Base-by-base conservation (phyloP, 2,113 vertebrate species). In the Tiliqua scincoides region DNA sequence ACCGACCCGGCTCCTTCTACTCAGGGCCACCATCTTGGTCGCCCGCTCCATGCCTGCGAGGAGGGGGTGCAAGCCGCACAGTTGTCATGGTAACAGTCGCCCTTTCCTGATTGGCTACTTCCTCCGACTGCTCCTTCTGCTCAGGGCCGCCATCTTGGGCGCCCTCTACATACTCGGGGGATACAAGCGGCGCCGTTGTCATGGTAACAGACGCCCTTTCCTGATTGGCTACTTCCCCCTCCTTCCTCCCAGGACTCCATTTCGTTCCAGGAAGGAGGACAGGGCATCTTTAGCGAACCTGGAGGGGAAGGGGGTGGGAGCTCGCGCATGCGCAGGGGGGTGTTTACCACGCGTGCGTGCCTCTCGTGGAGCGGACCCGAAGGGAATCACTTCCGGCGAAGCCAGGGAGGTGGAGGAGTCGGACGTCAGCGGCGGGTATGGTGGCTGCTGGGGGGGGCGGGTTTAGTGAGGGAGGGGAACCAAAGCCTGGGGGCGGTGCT, bases 341-440 rank as follows among this genome's bases (percentile, higher is more conserved):
- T 57, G 54, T 14, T 2, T 43, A 37, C 3, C n/a, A 32, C 76
- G 76, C 76, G 32, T 40, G 84, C 67, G 84, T 48, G 17, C 4
- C 10, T 8, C 3, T 11, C 4, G 0, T 14, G 5, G 12, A 30
- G 21, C 59, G 59, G 85, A 86, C 78, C 57, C 12, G 78, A 81
- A 81, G 14, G 85, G 11, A 18, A 81, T 2, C n/a, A 17, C 25
- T 74, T 86, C 85, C 85, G 70, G 23, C 57, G 61, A 2, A 43
- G 17, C 8, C 7, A 48, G 63, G 4, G 43, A 43, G 7, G 72
- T 9, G 11, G 54, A 78, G 63, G 37, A 65, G 40, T 43, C 70
- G 77, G 85, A 86, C 81, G 77, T 86, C 78, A 30, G 23, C 23
- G 37, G 20, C 25, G 63, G 86, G 86, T 72, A 84, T 2, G 76